Base-by-base conservation (phyloP, 2,113 vertebrate species). In the Sturnira hondurensis region DNA sequence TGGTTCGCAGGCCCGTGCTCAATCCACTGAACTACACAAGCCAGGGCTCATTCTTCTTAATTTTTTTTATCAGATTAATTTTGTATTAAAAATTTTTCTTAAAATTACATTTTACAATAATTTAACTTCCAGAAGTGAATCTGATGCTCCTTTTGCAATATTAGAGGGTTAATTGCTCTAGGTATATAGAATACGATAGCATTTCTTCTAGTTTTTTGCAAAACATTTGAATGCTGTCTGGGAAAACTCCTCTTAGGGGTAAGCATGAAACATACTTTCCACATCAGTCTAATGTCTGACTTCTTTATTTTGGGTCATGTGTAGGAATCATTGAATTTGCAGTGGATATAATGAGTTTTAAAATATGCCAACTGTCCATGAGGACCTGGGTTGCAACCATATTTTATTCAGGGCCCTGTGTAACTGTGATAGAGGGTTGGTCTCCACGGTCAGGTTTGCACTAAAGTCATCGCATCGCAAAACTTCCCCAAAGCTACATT, bases 401-500 rank as follows among this genome's bases (percentile, higher is more conserved):
- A 74, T 71, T 97, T 91, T 94, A 83, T 93, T 82, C 70, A 33
- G 74, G 70, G 77, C 74, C 45, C 91, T 94, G 22, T 6, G 13
- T 89, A 87, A 61, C 63, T 63, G 36, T 96, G 94, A 86, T 43
- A n/a, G 36, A 96, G 47, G 36, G 80, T 95, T 43, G 52, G 76
- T 96, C 93, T 80, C 86, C 86, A n/a, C 10, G 63, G 86, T 95
- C 89, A 93, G 67, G 89, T 97, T 88, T 95, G 58, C 80, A 89
- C 74, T 92, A 36, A 95, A 98, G 89, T 96, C 93, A 89, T 88
- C 88, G 83, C 52, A 83, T 38, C 85, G 89, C 68, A 80, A 93
- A 96, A 82, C 86, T 97, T 96, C 94, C 96, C 95, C 58, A 73
- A 95, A 91, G 94, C 89, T 70, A 38, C 19, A 93, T 96, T 96